A percentile compares a stretch with the other conserved stretches of the same genome.
Evolutionary conservation across 1,140 invertebrate genomes (phyloP).

Genomic region (Scaptomyza hsui): DNA sequence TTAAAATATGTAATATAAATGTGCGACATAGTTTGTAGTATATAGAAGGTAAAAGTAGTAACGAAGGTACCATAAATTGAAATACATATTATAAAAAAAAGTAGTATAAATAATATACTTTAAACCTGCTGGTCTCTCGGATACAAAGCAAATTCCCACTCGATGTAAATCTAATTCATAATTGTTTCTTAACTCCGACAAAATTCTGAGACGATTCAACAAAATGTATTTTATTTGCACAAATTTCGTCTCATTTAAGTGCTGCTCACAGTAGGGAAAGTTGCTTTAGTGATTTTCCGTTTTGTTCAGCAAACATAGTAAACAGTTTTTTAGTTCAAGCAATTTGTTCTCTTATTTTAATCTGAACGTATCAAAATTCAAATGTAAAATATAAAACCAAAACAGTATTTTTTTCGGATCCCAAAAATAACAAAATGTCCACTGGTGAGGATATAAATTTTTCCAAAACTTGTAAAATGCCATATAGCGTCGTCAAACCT

Average conservation of each 20-base stretch:
- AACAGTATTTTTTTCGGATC: slow-evolving; percentile 31
- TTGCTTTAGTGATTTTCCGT: background rate
- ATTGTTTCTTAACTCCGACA: no score
- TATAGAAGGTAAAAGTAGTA: no score
- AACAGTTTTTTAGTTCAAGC: background rate
- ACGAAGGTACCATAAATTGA: no score
- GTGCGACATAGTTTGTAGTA: background rate
- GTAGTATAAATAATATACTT: no score
- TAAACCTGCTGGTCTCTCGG: no score
- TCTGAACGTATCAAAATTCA: slow-evolving; percentile 1
- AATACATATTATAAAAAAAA: no score
- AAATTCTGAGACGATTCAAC: no score
- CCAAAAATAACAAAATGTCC: slow-evolving; percentile 16
- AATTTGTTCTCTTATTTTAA: background rate
- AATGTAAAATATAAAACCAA: background rate
- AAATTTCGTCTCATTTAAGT: no score
- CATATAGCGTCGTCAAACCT: background rate
- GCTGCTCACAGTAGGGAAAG: no score
- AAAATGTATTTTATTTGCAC: no score
- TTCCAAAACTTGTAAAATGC: background rate
- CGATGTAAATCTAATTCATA: no score
- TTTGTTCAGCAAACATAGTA: background rate
- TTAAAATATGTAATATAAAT: background rate
- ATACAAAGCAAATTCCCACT: no score
- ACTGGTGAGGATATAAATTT: slow-evolving; percentile 16